Base-by-base conservation (phyloP, 2,888 invertebrate species). In the Himalopsyche anomala region DNA sequence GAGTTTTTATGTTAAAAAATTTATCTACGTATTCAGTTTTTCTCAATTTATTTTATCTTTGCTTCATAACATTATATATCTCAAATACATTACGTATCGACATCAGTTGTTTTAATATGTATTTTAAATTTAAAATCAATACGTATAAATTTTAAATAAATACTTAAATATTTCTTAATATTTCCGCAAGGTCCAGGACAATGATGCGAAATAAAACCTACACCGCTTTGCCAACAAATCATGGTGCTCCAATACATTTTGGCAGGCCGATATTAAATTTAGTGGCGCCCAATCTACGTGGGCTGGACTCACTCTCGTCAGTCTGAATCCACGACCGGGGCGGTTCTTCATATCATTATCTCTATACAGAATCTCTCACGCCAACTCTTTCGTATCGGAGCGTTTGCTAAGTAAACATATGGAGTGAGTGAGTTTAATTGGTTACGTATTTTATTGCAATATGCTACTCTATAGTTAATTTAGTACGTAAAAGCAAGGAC, bases 211-310 rank as follows among this genome's bases (percentile, higher is more conserved):
- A 36, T 38, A 15, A 74, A 28, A 36, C 12, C 74, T 28, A 74
- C 74, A 28, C n/a, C 19, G 62, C 19, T 15, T 62, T 19, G 62
- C 28, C 36, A 74, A 74, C 74, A 74, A 74, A 74, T 74, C 74
- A 74, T 38, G 38, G 28, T 74, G 74, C 38, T 74, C 36, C 74
- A 74, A 74, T 74, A 38, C 28, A 74, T 74, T 74, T 74, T 74
- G 74, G 74, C 74, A 74, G 74, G 74, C 74, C 74, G 74, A 74
- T 74, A 74, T 74, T 74, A 74, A 74, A 74, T 74, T 74, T 74
- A 74, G 28, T 74, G 74, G 74, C 74, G 74, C 74, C 74, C 28
- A 74, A 74, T 36, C 36, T 36, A 38, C 74, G 74, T 74, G 38
- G 74, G 74, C 11, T 36, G 74, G 74, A 0, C 74, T 74, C 74